Base-by-base conservation (phyloP, 2,888 invertebrate genomes). In the Eristalis intricaria region DNA sequence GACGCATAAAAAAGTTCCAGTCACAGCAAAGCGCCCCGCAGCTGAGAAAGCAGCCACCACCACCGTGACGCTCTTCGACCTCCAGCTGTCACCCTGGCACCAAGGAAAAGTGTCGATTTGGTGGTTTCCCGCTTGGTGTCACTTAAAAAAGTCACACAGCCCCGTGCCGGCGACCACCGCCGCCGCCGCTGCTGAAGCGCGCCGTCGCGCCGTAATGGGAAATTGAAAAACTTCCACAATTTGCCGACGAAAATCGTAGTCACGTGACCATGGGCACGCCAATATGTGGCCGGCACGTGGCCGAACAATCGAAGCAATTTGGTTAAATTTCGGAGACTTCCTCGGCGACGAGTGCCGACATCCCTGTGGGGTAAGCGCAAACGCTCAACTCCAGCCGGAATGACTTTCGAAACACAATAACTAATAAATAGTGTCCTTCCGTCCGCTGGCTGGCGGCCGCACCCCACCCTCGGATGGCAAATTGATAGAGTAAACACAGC, bases 341-440 rank as follows among this genome's bases (percentile, higher is more conserved):
- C 79, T 66, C 64, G 61, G 22, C 35, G 84, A 13, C 5, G 66
- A 43, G 68, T 65, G 26, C 23, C 50, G 43, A 56, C 77, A 76
- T 71, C 73, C 84, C 81, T 75, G 63, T 23, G 71, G 74, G 83
- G 75, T 63, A 56, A 58, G 66, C 29, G 70, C 75, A 35, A 79
- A 63, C 85, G 81, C 66, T 73, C 63, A 76, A 68, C 61, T 60
- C 50, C 19, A 50, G 68, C 71, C 64, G 73, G 73, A 87, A 87
- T 87, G 87, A 84, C 87, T 87, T 87, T 76, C 69, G 71, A 76
- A 84, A 73, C 64, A 87, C 87, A 84, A 87, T 84, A 87, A 87
- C 87, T 87, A 87, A 87, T 87, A 87, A 87, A 87, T 87, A 87
- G 87, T 87, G 84, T 87, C 87, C 87, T 87, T 87, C 87, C 87